phyloP scores from a whole-genome alignment of 2,113 vertebrate species.

The Ginglymostoma cirratum region DNA sequence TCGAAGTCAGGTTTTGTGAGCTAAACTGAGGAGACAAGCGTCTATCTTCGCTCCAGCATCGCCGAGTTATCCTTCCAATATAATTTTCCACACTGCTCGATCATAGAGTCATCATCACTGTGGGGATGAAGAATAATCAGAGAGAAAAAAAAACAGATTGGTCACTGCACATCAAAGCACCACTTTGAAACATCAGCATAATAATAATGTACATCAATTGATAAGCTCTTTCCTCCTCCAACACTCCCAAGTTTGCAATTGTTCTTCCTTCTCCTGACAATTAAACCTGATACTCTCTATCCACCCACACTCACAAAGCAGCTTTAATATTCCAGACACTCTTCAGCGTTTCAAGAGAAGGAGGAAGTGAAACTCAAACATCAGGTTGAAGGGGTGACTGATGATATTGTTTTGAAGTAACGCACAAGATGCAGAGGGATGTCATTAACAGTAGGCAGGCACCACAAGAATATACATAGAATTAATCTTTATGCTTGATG shows the following conservation, averaged over 20 bases:
- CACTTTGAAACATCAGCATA: not conserved
- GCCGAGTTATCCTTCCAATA: not conserved
- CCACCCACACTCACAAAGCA: not conserved
- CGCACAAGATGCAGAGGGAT: too few relatives aligned
- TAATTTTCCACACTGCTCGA: not conserved
- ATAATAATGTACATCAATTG: not conserved
- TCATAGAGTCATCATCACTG: not conserved
- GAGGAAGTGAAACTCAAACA: not conserved
- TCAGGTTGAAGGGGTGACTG: not conserved
- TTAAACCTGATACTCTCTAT: not conserved
- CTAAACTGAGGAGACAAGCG: not conserved
- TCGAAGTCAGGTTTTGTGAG: not conserved
- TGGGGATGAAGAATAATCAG: not conserved
- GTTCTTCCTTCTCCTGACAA: not conserved
- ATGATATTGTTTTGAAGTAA: not conserved
- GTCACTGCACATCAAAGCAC: not conserved
- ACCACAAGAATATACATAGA: not conserved
- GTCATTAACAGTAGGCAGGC: too few relatives aligned
- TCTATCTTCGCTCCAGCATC: not conserved
- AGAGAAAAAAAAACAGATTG: not conserved
- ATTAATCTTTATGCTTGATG: not conserved
- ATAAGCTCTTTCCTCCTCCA: not conserved
- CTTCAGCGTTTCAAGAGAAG: not conserved
- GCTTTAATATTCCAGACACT: not conserved
- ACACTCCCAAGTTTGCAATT: not conserved